These are phyloP conservation scores for Oryctolagus cuniculus DNA, from an alignment of 2,113 vertebrate species.

Conservation along the genomic window mOryCun1.1 NC_091433.1:110605501-110606000, in stretches of 20 bases:
- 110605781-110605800: neutral
- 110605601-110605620: neutral
- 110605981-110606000: neutral
- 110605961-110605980: neutral
- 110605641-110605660: slow-evolving; percentile 22
- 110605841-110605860: neutral
- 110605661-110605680: slow-evolving; percentile 24
- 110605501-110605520: neutral
- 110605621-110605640: slow-evolving; percentile 33
- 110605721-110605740: neutral
- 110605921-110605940: neutral
- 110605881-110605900: neutral
- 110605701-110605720: neutral
- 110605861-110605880: neutral
- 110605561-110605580: neutral
- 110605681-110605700: neutral
- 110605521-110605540: neutral
- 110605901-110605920: neutral
- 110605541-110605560: neutral
- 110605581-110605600: slow-evolving; percentile 21
- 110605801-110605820: no score
- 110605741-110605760: neutral
- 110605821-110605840: neutral
- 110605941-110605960: neutral
- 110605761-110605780: neutral